Conservation (phyloP, 2,888 invertebrate genomes). For the Caenorhabditis drosophilae region DNA sequence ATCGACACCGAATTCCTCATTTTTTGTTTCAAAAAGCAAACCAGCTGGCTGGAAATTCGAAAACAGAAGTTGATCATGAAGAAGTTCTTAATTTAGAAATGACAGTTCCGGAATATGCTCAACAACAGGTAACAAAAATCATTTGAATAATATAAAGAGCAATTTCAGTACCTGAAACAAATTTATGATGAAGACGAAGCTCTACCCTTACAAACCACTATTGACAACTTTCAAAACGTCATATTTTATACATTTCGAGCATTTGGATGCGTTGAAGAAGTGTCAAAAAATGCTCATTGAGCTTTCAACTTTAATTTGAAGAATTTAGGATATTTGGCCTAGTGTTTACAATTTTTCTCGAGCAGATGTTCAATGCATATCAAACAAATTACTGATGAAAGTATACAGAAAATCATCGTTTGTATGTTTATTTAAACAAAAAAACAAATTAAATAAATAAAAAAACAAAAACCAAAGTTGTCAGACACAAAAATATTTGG, state of each 20-base stretch:
- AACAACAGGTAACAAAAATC: not conserved
- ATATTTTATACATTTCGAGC: constrained; percentile 22
- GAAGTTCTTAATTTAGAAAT: constrained; percentile 18
- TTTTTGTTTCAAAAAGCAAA: constrained; percentile 18
- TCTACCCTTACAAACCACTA: constrained; percentile 4
- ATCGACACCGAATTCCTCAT: constrained; percentile 2
- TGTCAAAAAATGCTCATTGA: too few species aligned
- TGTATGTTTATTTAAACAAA: too few species aligned
- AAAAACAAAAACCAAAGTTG: not conserved
- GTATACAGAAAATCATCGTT: too few species aligned
- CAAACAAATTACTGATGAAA: too few species aligned
- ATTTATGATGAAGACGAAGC: not conserved
- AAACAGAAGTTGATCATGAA: constrained; percentile 9
- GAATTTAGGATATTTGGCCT: too few species aligned
- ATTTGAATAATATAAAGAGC: not conserved
- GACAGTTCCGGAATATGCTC: constrained; percentile 13
- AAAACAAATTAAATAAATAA: not conserved
- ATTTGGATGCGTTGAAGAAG: constrained; percentile 33
- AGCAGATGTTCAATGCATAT: too few species aligned
- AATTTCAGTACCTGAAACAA: not conserved
- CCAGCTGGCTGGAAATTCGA: constrained; percentile 7
- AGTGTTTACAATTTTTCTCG: constrained; percentile 16
- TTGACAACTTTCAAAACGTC: constrained; percentile 16
- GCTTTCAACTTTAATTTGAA: too few species aligned
- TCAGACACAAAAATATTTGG: constrained; percentile 29